Evolutionary conservation across 35 echinoderm and acorn worm genomes (phyloP).

Genomic region (Chiridota heheva): DNA sequence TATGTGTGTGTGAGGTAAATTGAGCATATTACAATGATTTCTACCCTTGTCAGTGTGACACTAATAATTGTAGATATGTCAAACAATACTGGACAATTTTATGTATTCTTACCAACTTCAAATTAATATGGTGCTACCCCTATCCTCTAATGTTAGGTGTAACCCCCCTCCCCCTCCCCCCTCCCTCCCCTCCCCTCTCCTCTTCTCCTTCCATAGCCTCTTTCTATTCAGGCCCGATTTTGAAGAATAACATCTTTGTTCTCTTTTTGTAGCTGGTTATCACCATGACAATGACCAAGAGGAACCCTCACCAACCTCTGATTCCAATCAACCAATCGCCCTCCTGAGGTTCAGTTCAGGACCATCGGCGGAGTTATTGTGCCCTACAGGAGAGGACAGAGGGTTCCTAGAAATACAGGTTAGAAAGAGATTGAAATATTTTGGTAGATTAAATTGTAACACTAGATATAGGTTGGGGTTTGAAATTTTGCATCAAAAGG

Average conservation of each 20-base stretch:
- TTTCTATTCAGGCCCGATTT: background rate
- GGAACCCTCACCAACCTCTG: too few species aligned
- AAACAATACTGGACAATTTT: too few species aligned
- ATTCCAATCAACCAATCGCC: background rate
- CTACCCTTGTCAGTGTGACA: too few species aligned
- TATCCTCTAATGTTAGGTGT: too few species aligned
- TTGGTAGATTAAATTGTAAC: too few species aligned
- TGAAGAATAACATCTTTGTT: background rate
- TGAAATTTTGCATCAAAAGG: too few species aligned
- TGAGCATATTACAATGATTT: too few species aligned
- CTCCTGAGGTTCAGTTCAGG: slow-evolving; percentile 72
- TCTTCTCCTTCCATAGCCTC: background rate
- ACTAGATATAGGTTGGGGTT: too few species aligned
- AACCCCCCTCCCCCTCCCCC: background rate
- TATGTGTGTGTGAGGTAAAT: too few species aligned
- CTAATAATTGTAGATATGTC: too few species aligned
- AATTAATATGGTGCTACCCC: too few species aligned
- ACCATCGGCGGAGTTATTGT: slow-evolving; percentile 73
- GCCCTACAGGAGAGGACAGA: slow-evolving; percentile 68
- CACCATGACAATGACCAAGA: slow-evolving; percentile 3
- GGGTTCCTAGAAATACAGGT: slow-evolving; percentile 66
- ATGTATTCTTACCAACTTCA: too few species aligned
- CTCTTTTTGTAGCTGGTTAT: background rate
- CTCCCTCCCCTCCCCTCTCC: background rate
- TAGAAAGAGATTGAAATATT: background rate